Percentiles rank a stretch among this genome's conserved stretches.
Evolutionary conservation across 2,113 vertebrate species (phyloP).

Genomic region (Alosa alosa): DNA sequence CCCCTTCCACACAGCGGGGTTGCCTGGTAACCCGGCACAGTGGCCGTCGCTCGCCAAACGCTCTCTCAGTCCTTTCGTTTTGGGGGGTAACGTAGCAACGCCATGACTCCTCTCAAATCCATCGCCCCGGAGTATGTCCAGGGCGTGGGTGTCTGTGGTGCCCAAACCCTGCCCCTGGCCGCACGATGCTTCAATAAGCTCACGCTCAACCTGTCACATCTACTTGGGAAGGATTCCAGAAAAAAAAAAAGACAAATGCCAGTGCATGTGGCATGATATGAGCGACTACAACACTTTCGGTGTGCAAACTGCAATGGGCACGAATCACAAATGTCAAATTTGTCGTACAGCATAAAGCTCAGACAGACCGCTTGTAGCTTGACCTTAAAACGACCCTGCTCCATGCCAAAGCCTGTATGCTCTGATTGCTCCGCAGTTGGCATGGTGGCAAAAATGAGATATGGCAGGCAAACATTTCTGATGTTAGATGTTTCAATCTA

Average conservation of each 20-base stretch:
- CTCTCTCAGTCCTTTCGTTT: neutral
- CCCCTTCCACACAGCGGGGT: constrained; percentile 48
- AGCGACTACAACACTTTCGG: neutral
- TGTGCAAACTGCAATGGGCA: constrained; percentile 8
- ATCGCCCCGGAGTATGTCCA: neutral
- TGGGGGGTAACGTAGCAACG: neutral
- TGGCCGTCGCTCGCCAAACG: constrained; percentile 56
- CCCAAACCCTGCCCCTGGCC: neutral
- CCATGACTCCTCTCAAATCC: neutral
- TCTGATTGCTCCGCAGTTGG: neutral
- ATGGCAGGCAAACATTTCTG: neutral
- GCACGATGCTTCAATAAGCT: neutral
- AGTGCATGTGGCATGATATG: neutral
- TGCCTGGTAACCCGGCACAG: constrained; percentile 51
- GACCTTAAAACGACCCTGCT: neutral
- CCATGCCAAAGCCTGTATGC: neutral
- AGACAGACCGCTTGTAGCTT: neutral
- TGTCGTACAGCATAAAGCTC: neutral
- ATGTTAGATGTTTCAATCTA: neutral
- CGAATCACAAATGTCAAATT: neutral
- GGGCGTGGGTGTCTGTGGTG: neutral
- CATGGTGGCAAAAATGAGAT: neutral
- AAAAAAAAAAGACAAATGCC: neutral
- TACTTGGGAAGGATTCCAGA: neutral
- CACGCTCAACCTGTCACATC: neutral